Evolutionary conservation across 2,113 vertebrate species (phyloP).

Genomic region (Peromyscus leucopus): DNA sequence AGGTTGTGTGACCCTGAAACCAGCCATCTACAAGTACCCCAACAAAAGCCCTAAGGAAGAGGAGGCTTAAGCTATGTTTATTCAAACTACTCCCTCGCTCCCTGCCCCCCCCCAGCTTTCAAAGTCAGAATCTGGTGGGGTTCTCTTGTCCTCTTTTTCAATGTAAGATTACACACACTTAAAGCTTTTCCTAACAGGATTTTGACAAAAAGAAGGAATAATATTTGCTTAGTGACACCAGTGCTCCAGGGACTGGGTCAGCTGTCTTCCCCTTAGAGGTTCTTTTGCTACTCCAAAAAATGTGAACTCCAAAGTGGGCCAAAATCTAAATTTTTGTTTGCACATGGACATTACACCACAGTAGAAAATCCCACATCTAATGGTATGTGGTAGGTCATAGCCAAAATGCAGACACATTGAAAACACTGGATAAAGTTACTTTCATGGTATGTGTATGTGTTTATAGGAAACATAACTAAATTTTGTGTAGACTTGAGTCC

Average conservation of each 20-base stretch:
- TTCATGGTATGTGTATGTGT: not conserved
- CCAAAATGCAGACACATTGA: not conserved
- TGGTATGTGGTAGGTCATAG: not conserved
- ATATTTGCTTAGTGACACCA: not conserved
- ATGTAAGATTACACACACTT: not conserved
- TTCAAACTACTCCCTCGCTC: constrained; percentile 2
- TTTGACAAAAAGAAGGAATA: not conserved
- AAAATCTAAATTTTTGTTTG: not conserved
- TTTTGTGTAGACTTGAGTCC: not conserved
- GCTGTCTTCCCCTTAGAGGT: not conserved
- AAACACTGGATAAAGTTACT: not conserved
- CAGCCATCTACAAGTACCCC: not conserved
- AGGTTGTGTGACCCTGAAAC: not conserved
- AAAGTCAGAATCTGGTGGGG: not conserved
- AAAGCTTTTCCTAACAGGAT: constrained; percentile 4
- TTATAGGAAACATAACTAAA: not conserved
- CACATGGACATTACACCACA: not conserved
- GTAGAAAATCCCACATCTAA: not conserved
- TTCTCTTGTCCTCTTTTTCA: not conserved
- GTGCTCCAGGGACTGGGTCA: not conserved
- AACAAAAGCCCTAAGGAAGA: not conserved
- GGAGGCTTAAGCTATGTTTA: not conserved
- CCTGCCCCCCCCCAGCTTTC: not conserved
- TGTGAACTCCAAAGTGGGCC: not conserved
- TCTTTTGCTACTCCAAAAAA: not conserved